Evolutionary conservation across 1,140 invertebrate species (phyloP).

Genomic region (Pteromalus puparum): DNA sequence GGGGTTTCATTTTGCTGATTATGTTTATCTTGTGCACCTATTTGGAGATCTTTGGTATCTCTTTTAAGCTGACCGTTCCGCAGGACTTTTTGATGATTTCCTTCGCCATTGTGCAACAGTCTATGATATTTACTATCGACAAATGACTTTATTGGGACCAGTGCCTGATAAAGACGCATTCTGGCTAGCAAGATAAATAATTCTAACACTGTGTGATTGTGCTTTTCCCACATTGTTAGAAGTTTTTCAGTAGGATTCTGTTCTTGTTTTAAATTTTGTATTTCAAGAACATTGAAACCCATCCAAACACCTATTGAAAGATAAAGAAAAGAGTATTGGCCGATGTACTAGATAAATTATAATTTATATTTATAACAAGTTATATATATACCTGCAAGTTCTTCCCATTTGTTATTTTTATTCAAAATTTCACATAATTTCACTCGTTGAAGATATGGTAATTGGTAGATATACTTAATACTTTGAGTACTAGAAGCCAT

Average conservation of each 20-base stretch:
- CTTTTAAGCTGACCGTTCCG: slow-evolving; percentile 46
- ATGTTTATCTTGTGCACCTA: slow-evolving; percentile 62
- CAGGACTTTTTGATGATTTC: slow-evolving; percentile 62
- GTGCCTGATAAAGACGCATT: slow-evolving; percentile 85
- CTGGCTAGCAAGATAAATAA: slow-evolving; percentile 83
- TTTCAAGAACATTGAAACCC: slow-evolving; percentile 60
- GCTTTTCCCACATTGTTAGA: slow-evolving; percentile 85
- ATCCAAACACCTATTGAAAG: slow-evolving; percentile 55
- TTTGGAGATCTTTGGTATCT: slow-evolving; percentile 65
- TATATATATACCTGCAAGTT: slow-evolving; percentile 79
- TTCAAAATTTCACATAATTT: slow-evolving; percentile 87
- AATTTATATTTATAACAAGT: neutral
- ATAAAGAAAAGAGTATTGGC: neutral
- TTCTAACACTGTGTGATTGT: slow-evolving; percentile 87
- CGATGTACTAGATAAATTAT: neutral
- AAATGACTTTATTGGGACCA: slow-evolving; percentile 80
- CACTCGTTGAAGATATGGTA: slow-evolving; percentile 81
- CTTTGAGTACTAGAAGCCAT: neutral
- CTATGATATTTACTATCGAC: slow-evolving; percentile 78
- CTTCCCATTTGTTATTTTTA: slow-evolving; percentile 86
- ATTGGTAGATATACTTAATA: slow-evolving; percentile 78
- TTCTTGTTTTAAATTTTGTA: slow-evolving; percentile 76
- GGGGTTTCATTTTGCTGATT: slow-evolving; percentile 51
- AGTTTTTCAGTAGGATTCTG: slow-evolving; percentile 85
- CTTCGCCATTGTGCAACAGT: slow-evolving; percentile 75